Conservation (phyloP, 2,113 vertebrate genomes). For the Rafetus swinhoei region DNA sequence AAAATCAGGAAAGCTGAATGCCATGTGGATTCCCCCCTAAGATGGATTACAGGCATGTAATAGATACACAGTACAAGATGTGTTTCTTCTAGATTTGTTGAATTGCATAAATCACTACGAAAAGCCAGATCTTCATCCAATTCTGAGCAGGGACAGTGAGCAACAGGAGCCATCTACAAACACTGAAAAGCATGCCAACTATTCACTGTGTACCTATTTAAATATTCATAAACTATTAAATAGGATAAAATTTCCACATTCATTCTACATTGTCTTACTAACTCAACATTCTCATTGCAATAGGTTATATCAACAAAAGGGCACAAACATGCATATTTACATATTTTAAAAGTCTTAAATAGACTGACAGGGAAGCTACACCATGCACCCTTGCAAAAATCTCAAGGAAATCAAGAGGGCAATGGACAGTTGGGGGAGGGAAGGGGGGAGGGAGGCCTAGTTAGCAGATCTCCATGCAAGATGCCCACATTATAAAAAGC, state of each 20-base stretch:
- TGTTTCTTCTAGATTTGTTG: not conserved
- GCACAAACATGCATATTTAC: not conserved
- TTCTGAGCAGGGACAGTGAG: not conserved
- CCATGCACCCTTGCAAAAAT: not conserved
- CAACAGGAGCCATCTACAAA: not conserved
- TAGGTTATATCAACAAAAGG: not conserved
- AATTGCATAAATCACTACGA: not conserved
- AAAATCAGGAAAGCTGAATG: not conserved
- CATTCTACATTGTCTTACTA: not conserved
- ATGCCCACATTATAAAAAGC: not conserved
- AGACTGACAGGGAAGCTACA: too few relatives aligned
- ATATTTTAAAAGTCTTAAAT: not conserved
- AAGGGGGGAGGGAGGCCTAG: not conserved
- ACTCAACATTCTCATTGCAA: not conserved
- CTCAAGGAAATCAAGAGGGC: not conserved
- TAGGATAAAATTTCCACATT: not conserved
- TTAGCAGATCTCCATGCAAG: not conserved
- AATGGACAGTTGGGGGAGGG: not conserved
- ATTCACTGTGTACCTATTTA: not conserved
- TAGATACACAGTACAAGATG: not conserved
- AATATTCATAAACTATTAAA: not conserved
- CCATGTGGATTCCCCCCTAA: not conserved
- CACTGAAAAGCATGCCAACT: not conserved
- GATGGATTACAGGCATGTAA: not conserved
- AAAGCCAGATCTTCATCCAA: not conserved